A percentile compares a stretch with the other conserved stretches of the same genome.
phyloP scores from a whole-genome alignment of 2,888 invertebrate genomes.

The Rhimphoctona megacephalus region DNA sequence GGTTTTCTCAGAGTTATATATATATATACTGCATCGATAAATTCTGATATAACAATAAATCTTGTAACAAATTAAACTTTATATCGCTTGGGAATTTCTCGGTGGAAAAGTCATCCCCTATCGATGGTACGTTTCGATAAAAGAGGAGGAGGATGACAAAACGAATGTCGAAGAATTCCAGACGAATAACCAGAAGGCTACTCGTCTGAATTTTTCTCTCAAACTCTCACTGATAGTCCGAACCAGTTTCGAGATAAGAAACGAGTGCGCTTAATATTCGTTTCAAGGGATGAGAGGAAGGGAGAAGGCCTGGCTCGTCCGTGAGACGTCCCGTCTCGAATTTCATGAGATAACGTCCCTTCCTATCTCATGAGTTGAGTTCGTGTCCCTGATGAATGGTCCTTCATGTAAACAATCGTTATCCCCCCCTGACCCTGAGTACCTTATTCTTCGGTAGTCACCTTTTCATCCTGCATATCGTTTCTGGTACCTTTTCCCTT shows the following conservation, averaged over 20 bases:
- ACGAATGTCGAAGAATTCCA: conserved; percentile 36
- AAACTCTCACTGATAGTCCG: conserved; percentile 67
- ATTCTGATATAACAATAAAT: conserved; percentile 29
- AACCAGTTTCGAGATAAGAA: conserved; percentile 65
- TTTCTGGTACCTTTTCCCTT: conserved; percentile 58
- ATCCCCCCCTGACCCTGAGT: conserved; percentile 32
- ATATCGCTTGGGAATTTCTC: conserved; percentile 3
- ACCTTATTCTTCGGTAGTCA: conserved; percentile 27
- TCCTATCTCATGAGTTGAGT: conserved; percentile 53
- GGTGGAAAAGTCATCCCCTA: not conserved
- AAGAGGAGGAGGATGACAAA: conserved; percentile 8
- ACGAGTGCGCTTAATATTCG: conserved; percentile 58
- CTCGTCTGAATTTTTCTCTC: conserved; percentile 37
- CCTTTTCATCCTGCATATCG: conserved; percentile 36
- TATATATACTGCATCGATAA: not conserved
- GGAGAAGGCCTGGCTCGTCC: conserved; percentile 31
- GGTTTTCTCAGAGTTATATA: not conserved
- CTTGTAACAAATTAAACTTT: conserved; percentile 12
- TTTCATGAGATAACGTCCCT: conserved; percentile 65
- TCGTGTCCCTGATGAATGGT: conserved; percentile 71
- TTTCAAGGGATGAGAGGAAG: conserved; percentile 31
- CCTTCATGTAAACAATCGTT: conserved; percentile 67
- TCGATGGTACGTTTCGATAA: conserved; percentile 46
- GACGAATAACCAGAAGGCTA: conserved; percentile 32
- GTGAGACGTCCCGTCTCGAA: conserved; percentile 56